A percentile compares a stretch with the other conserved stretches of the same genome.
phyloP scores from a whole-genome alignment of 2,113 vertebrate species.

The Copsychus sechellarum region DNA sequence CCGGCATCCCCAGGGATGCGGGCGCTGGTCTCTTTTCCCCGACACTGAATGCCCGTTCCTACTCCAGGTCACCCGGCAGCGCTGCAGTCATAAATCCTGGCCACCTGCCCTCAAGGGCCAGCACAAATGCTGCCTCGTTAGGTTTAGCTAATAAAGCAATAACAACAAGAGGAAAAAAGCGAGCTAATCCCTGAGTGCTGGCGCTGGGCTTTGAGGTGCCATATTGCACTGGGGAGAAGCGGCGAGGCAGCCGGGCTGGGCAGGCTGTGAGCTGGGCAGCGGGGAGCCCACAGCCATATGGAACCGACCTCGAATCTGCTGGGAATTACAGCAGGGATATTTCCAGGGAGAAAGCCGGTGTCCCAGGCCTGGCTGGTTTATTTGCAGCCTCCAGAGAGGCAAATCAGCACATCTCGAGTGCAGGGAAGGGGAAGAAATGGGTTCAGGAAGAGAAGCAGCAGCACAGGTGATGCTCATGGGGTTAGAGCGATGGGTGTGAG shows the following conservation, averaged over 20 bases:
- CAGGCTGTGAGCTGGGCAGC: background rate
- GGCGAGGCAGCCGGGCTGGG: background rate
- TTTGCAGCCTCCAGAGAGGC: slow-evolving; percentile 6
- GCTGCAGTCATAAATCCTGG: slow-evolving; percentile 48
- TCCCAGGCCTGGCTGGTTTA: background rate
- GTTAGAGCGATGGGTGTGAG: background rate
- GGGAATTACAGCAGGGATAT: background rate
- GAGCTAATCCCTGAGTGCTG: background rate
- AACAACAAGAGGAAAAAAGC: background rate
- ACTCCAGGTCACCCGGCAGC: background rate
- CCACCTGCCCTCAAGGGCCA: slow-evolving; percentile 32
- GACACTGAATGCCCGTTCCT: background rate
- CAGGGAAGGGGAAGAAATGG: background rate
- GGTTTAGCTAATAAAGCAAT: slow-evolving; percentile 52
- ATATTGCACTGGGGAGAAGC: slow-evolving; percentile 6
- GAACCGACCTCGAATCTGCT: background rate
- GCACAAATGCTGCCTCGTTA: slow-evolving; percentile 23
- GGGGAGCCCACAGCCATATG: background rate
- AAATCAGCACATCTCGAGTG: background rate
- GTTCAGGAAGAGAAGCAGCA: background rate
- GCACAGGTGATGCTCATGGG: accelerated
- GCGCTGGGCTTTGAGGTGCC: background rate
- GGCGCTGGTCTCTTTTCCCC: background rate
- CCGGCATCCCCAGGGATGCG: background rate
- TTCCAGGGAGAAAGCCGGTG: background rate